Conservation (phyloP, 2,797 vertebrate genomes). For the Parauchenoglanis ngamensis region DNA sequence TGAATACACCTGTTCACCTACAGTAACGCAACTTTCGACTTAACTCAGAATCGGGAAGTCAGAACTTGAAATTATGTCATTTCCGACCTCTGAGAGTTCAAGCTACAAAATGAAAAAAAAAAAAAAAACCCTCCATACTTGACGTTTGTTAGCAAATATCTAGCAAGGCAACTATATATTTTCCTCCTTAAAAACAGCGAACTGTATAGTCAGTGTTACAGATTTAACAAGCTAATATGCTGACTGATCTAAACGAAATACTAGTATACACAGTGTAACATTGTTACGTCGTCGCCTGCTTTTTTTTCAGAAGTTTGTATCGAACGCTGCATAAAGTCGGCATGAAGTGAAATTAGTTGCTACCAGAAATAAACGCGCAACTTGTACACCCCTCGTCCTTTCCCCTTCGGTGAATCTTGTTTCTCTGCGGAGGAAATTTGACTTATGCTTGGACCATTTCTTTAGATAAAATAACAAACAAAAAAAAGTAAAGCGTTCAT, state of each 20-base stretch:
- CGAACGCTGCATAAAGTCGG: neutral
- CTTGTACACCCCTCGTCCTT: neutral
- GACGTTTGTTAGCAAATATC: neutral
- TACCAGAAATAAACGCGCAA: neutral
- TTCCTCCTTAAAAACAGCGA: neutral
- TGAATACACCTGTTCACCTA: neutral
- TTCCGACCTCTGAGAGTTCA: neutral
- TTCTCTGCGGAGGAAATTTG: neutral
- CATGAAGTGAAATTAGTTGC: neutral
- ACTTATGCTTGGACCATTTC: neutral
- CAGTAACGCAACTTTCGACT: neutral
- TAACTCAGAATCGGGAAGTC: no score
- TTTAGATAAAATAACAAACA: neutral
- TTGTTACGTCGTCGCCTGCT: neutral
- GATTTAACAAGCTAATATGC: neutral
- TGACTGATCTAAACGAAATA: neutral
- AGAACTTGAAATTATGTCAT: neutral
- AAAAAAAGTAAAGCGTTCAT: neutral
- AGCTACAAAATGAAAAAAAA: neutral
- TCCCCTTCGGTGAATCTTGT: neutral
- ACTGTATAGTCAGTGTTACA: neutral
- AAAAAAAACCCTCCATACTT: no score
- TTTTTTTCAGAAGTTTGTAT: neutral
- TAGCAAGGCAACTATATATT: neutral
- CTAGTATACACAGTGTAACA: neutral